Percentiles rank a stretch among this genome's conserved stretches.
These are phyloP conservation scores for Danaus melanippus DNA, from an alignment of 1,140 invertebrate genomes.

Conservation along the genomic window DNA sequence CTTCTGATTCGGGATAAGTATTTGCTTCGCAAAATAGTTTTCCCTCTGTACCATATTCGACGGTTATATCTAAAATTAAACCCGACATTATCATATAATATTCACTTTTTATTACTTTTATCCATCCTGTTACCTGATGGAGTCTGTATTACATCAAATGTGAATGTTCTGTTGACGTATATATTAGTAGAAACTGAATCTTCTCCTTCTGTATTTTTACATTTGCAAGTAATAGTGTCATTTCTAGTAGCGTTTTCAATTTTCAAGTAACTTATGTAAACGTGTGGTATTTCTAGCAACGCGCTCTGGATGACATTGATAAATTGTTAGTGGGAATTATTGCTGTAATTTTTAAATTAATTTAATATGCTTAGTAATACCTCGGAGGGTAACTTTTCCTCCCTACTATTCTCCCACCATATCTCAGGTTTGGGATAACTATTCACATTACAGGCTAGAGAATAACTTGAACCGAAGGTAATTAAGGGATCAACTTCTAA, in stretches of 20 bases:
- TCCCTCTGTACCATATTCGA: constrained; percentile 41
- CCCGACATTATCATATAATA: neutral
- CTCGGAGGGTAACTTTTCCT: constrained; percentile 28
- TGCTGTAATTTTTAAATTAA: too few species aligned
- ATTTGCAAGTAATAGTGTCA: constrained; percentile 37
- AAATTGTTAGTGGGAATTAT: neutral
- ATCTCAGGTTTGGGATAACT: constrained; percentile 37
- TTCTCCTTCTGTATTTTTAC: constrained; percentile 28
- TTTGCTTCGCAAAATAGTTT: constrained; percentile 42
- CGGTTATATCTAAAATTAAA: constrained; percentile 33
- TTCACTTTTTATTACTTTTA: neutral
- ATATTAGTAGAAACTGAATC: constrained; percentile 21
- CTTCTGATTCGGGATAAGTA: constrained; percentile 44
- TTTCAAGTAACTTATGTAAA: constrained; percentile 38
- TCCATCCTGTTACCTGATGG: constrained; percentile 30
- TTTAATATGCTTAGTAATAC: constrained; percentile 16
- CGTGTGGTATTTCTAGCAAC: constrained; percentile 36
- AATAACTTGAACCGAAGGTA: constrained; percentile 29
- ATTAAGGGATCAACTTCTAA: constrained; percentile 24
- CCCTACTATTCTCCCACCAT: constrained; percentile 35
- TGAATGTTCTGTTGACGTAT: constrained; percentile 36
- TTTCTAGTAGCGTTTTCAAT: constrained; percentile 33
- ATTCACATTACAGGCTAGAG: constrained; percentile 32
- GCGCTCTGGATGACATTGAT: constrained; percentile 29
- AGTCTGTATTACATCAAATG: constrained; percentile 33